These are phyloP conservation scores for Arctopsyche grandis DNA, from an alignment of 1,140 invertebrate species.

Conservation along the genomic window DNA sequence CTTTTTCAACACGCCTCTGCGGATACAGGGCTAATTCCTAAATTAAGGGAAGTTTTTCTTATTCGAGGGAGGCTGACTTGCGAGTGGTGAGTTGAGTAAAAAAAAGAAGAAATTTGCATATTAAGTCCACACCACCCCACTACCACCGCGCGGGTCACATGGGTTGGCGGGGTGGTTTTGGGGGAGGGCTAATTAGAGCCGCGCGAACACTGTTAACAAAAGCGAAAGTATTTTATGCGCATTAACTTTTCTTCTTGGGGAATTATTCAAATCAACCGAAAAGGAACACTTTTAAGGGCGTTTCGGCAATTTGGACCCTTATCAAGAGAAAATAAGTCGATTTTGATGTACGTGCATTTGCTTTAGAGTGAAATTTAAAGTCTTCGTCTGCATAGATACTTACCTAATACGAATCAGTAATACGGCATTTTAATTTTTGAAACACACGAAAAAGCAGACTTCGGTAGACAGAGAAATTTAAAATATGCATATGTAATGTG, in stretches of 20 bases:
- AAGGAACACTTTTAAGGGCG: slow-evolving; percentile 17
- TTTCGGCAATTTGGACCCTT: slow-evolving; percentile 18
- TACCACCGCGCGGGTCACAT: slow-evolving; percentile 41
- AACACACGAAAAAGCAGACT: too few species aligned
- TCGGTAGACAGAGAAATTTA: too few species aligned
- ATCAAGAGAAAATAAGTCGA: neutral
- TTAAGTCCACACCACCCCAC: slow-evolving; percentile 26
- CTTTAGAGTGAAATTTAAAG: neutral
- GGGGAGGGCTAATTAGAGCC: slow-evolving; percentile 53
- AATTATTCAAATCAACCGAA: slow-evolving; percentile 53
- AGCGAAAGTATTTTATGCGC: slow-evolving; percentile 53
- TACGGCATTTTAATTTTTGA: too few species aligned
- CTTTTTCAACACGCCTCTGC: slow-evolving; percentile 44
- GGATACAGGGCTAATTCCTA: slow-evolving; percentile 48
- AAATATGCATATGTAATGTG: too few species aligned
- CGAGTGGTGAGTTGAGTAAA: neutral
- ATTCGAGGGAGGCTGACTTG: slow-evolving; percentile 10
- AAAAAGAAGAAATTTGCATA: slow-evolving; percentile 53
- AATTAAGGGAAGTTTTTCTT: slow-evolving; percentile 54
- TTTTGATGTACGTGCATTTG: slow-evolving; percentile 1
- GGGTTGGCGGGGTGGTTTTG: neutral
- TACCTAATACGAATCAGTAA: too few species aligned
- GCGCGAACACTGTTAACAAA: slow-evolving; percentile 49
- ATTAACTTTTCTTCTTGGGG: slow-evolving; percentile 52
- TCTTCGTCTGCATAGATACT: too few species aligned